Evolutionary conservation across 1,140 invertebrate genomes (phyloP), one percentile per base, ranked within the genome.

Genomic region (Zophobas atratus): DNA sequence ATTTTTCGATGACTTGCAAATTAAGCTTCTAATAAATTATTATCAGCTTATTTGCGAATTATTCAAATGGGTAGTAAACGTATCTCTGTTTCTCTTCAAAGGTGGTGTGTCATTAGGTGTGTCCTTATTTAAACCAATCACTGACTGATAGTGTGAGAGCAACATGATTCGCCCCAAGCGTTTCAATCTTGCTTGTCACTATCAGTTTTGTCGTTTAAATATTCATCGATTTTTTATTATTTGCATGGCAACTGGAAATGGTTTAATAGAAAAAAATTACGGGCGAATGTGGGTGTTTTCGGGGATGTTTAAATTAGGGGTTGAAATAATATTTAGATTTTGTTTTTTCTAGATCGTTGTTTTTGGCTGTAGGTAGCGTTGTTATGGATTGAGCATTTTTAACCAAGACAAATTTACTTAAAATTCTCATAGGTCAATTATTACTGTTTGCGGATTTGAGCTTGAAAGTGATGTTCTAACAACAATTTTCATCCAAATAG

Each of bases 21-120:
- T 67, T 67, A 43, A 20, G 49, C 2, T 20, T 35, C n/a, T 39
- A 67, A 67, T 67, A 67, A 67, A 67, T 67, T 60, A 60, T 39
- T 60, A 20, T 20, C 20, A 8, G 36, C 55, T 56, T 8, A 4
- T 46, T 4, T 33, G 55, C 20, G n/a, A 36, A 32, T 67, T 67
- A 67, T 67, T 67, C 33, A 67, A 67, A 67, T 67, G 5, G n/a
- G 5, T 8, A 38, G 20, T 53, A 60, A 60, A 39, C n/a, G n/a
- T 43, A 67, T 38, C n/a, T 39, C 36, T 63, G 20, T 57, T 33
- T 35, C 20, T 51, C 49, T 6, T 5, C n/a, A 63, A 33, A 63
- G 35, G 60, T 43, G 60, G 60, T 67, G 60, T 67, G 60, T 67
- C 60, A 43, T 57, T 34, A 57, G 55, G 55, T 57, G 55, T 57